These are phyloP conservation scores for Drosophila bifasciata DNA, from an alignment of 1,140 invertebrate genomes.

Conservation along the genomic window DNA sequence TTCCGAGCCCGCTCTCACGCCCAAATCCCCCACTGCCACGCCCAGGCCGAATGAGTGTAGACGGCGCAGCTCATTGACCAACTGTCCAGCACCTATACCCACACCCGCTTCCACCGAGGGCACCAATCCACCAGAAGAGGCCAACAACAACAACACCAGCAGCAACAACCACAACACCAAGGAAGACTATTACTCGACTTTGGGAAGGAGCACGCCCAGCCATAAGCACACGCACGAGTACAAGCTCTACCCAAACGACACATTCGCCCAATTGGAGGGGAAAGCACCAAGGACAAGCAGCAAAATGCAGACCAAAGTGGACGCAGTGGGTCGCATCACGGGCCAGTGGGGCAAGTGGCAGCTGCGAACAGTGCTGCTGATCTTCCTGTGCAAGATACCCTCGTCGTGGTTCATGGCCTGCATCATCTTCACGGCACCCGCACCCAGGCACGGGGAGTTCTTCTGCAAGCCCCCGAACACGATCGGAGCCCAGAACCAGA, in stretches of 20 bases:
- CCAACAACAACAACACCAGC: conserved; percentile 60
- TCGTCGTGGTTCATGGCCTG: conserved; percentile 85
- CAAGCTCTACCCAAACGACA: conserved; percentile 74
- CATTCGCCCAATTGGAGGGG: conserved; percentile 69
- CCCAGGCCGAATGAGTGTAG: conserved; percentile 32
- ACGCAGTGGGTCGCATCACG: conserved; percentile 81
- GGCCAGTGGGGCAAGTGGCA: conserved; percentile 84
- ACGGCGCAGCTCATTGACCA: conserved; percentile 52
- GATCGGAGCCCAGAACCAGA: conserved; percentile 68
- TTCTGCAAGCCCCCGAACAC: conserved; percentile 78
- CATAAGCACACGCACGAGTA: conserved; percentile 51
- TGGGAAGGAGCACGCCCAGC: conserved; percentile 21
- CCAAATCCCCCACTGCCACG: conserved; percentile 11
- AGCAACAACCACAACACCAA: conserved; percentile 50
- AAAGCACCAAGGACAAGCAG: conserved; percentile 44
- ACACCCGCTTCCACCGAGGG: conserved; percentile 7
- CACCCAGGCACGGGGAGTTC: conserved; percentile 79
- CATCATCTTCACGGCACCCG: conserved; percentile 83
- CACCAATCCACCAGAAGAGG: conserved; percentile 14
- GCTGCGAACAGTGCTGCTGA: conserved; percentile 76
- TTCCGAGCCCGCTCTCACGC: neutral
- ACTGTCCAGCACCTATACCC: conserved; percentile 12
- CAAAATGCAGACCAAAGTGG: conserved; percentile 81
- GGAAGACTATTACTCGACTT: conserved; percentile 54
- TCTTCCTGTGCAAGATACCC: conserved; percentile 84